Conservation (phyloP, 2,888 invertebrate genomes). For the Buathra laborator region DNA sequence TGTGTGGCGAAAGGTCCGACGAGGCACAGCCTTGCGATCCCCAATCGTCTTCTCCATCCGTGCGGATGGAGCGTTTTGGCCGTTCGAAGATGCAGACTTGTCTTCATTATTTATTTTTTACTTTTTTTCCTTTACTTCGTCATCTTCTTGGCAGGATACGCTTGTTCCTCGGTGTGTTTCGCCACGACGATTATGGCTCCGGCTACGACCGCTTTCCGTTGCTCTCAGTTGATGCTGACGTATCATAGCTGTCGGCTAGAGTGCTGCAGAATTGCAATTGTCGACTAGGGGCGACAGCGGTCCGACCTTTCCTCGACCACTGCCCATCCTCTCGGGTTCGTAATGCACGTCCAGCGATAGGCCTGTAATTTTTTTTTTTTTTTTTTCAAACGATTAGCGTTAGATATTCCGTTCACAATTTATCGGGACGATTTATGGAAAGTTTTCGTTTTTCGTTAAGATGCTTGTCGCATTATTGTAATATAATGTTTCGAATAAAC, state of each 20-base stretch:
- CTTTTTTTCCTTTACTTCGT: constrained; percentile 56
- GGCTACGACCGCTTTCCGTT: constrained; percentile 62
- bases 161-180: constrained; percentile 70
- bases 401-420: background rate
- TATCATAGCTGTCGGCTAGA: constrained; percentile 86
- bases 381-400: background rate
- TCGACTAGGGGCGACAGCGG: constrained; percentile 93
- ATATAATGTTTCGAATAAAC: background rate
- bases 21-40: constrained; percentile 18
- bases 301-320: constrained; percentile 91
- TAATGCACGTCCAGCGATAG: constrained; percentile 92
- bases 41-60: constrained; percentile 14
- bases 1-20: background rate
- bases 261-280: constrained; percentile 90
- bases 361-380: constrained; percentile 84
- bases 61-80: constrained; percentile 52
- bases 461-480: background rate
- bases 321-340: constrained; percentile 89
- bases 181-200: constrained; percentile 50
- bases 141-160: constrained; percentile 72
- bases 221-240: constrained; percentile 57
- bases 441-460: background rate
- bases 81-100: constrained; percentile 61
- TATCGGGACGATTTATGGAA: background rate
- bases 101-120: constrained; percentile 23